A percentile compares a stretch with the other conserved stretches of the same genome.
Conservation (phyloP, 2,888 invertebrate species). For the Craniophora ligustri region DNA sequence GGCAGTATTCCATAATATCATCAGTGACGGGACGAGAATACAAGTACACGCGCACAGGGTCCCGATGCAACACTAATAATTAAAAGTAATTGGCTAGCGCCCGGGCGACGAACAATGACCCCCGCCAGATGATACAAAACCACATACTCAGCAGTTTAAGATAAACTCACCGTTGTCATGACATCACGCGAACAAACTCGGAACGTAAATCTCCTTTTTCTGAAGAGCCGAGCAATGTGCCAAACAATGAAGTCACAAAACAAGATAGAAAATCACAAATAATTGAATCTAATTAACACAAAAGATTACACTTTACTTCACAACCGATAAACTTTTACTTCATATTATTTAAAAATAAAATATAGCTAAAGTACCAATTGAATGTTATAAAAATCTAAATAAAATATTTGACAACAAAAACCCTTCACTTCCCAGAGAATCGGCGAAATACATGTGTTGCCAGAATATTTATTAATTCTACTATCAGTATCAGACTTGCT, state of each 20-base stretch:
- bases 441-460: conserved; percentile 44
- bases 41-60: conserved; percentile 58
- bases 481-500: too few species aligned
- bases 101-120: conserved; percentile 71
- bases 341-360: conserved; percentile 9
- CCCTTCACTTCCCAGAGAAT: conserved; percentile 41
- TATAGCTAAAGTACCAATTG: conserved; percentile 1
- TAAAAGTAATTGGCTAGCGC: conserved; percentile 71
- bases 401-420: conserved; percentile 61
- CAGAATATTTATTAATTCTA: background rate
- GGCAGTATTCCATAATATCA: conserved; percentile 80
- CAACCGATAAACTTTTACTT: conserved; percentile 4
- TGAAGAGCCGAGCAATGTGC: conserved; percentile 29
- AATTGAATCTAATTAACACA: conserved; percentile 22
- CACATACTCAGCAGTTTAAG: conserved; percentile 40
- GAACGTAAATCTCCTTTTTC: conserved; percentile 58
- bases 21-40: conserved; percentile 59
- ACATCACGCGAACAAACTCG: conserved; percentile 65
- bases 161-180: conserved; percentile 76
- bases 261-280: conserved; percentile 35
- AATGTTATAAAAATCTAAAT: conserved; percentile 30
- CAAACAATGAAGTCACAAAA: conserved; percentile 59
- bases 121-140: conserved; percentile 55
- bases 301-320: conserved; percentile 19
- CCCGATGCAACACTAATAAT: conserved; percentile 65